Conservation (phyloP, 2,113 vertebrate genomes). For the Puffinus mauretanicus region DNA sequence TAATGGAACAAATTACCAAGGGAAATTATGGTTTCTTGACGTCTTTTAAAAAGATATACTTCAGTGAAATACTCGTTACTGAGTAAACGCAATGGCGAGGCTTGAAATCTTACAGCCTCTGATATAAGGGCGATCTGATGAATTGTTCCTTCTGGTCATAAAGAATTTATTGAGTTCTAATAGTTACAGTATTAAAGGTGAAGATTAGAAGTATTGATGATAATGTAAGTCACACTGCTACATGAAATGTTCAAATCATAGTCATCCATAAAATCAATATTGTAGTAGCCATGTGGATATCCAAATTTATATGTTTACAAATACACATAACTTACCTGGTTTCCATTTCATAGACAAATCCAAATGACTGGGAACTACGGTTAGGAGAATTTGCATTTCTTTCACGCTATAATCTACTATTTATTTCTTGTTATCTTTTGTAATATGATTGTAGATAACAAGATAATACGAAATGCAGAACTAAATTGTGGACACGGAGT, state of each 20-base stretch:
- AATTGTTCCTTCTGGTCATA: neutral
- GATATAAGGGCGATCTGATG: neutral
- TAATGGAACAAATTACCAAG: neutral
- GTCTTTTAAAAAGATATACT: neutral
- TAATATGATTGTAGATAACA: neutral
- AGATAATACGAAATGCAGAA: neutral
- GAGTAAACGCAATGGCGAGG: neutral
- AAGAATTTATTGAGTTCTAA: neutral
- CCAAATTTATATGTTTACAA: neutral
- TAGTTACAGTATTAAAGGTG: neutral
- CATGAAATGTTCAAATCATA: neutral
- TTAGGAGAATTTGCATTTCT: neutral
- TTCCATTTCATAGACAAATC: neutral
- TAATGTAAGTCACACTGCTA: neutral
- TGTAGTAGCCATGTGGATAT: neutral
- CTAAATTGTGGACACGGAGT: neutral
- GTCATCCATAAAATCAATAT: neutral
- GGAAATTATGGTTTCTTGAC: neutral
- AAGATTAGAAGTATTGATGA: neutral
- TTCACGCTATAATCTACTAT: neutral
- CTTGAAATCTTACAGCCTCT: neutral
- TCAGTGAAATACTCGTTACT: neutral
- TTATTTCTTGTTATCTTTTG: neutral
- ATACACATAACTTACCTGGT: neutral
- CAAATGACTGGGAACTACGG: neutral